Evolutionary conservation across 2,113 vertebrate genomes (phyloP), one percentile per base, ranked within the genome.

Genomic region (Mesoclemmys tuberculata): DNA sequence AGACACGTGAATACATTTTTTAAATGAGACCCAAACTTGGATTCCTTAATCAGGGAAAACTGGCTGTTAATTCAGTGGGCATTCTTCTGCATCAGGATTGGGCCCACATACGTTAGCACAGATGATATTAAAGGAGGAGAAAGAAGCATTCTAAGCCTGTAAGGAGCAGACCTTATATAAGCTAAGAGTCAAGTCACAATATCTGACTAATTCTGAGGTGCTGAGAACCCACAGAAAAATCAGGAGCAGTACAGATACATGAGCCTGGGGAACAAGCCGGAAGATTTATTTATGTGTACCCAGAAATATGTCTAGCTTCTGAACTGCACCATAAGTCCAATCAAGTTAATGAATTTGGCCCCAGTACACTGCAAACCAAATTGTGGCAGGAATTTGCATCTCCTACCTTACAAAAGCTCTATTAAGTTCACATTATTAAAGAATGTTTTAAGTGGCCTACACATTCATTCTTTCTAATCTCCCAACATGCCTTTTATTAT

Each of bases 341-440:
- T 35, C 88, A 35, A 5, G 52, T 4, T 3, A 9, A 44, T 58
- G 84, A 82, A n/a, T n/a, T 9, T 64, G 87, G 11, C 29, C 81
- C 64, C 19, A 71, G 22, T 6, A 10, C 0, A 0, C 44, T 5
- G 61, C 2, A 7, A 68, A 6, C 8, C 31, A 10, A 2, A 2
- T 38, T 68, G 64, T 46, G 26, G 46, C 44, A 75, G 5, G 2
- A 38, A 8, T 52, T 88, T 75, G 64, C n/a, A 38, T 6, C 8
- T 71, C 79, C 79, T 75, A 16, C 6, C 56, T 93, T 44, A 2
- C 56, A 55, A 79, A 46, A 49, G 55, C n/a, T 79, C 74, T 54
- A 46, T 46, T 46, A 58, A 58, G 38, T 6, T 3, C 27, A 19
- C 80, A 80, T 21, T 8, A 27, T 18, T 64, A 80, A 49, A 68